A percentile compares a stretch with the other conserved stretches of the same genome.
Evolutionary conservation across 2,113 vertebrate species (phyloP).

Genomic region (Cryptotis parvus): DNA sequence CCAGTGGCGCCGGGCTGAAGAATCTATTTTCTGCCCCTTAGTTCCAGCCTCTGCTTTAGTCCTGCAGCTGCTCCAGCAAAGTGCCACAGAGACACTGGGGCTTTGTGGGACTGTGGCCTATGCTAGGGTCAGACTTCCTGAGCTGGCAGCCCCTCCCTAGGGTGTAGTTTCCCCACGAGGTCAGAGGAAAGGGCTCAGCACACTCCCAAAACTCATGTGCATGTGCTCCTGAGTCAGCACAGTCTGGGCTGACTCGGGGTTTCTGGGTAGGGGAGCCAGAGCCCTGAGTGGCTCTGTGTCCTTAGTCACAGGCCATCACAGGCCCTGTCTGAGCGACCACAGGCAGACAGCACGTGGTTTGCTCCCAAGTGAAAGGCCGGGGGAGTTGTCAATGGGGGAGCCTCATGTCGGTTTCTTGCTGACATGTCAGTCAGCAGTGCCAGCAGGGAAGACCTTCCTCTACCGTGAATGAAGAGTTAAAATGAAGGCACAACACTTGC

Average conservation of each 20-base stretch:
- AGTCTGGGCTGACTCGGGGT: background rate
- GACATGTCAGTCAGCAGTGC: background rate
- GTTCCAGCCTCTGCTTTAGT: too few relatives aligned
- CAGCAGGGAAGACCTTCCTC: background rate
- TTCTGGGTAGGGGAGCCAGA: background rate
- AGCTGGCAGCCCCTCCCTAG: background rate
- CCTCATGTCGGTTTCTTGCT: background rate
- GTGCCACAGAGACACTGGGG: background rate
- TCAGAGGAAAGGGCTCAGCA: background rate
- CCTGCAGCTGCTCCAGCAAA: too few relatives aligned
- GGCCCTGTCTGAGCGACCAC: background rate
- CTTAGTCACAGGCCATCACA: background rate
- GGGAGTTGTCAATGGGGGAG: background rate
- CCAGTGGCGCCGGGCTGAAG: background rate
- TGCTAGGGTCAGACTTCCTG: background rate
- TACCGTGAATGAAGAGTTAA: background rate
- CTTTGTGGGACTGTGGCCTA: background rate
- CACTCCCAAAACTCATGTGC: background rate
- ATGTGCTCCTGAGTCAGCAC: background rate
- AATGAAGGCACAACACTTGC: background rate
- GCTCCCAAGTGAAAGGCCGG: background rate
- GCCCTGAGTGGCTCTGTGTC: too few relatives aligned
- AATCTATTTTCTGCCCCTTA: background rate
- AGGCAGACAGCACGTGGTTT: background rate
- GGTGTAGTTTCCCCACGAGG: too few relatives aligned